Percentiles rank a stretch among this genome's conserved stretches.
phyloP scores from a whole-genome alignment of 2,797 vertebrate genomes.

The Xiphorhynchus erythropygius region DNA sequence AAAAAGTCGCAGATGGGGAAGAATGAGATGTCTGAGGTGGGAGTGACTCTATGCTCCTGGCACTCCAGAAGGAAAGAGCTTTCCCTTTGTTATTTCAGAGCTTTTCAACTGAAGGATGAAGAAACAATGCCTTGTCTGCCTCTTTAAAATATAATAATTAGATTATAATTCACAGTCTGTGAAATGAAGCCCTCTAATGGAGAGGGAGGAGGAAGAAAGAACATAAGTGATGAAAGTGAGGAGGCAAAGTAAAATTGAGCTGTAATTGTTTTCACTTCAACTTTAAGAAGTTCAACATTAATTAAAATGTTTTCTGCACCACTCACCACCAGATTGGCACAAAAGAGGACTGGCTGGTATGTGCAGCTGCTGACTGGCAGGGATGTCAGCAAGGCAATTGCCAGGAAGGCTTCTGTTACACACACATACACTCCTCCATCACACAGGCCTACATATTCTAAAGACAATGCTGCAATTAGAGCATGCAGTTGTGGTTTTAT shows the following conservation, averaged over 20 bases:
- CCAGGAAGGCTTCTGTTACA: neutral
- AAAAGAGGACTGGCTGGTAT: constrained; percentile 22
- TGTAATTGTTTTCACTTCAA: constrained; percentile 81
- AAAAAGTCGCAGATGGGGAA: constrained; percentile 12
- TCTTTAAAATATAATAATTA: constrained; percentile 72
- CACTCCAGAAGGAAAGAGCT: constrained; percentile 5
- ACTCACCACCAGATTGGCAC: constrained; percentile 73
- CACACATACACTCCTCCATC: neutral
- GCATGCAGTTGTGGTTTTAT: neutral
- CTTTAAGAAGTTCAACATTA: constrained; percentile 79
- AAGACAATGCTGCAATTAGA: neutral
- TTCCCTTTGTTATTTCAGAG: constrained; percentile 58
- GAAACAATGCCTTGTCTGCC: constrained; percentile 66
- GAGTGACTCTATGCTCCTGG: constrained; percentile 10
- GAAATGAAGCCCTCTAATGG: constrained; percentile 76
- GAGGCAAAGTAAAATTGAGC: constrained; percentile 76
- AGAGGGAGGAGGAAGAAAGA: constrained; percentile 71
- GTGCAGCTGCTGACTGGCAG: constrained; percentile 50
- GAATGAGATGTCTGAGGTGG: constrained; percentile 38
- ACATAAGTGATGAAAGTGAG: constrained; percentile 70
- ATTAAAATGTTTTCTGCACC: constrained; percentile 80
- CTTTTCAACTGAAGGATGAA: constrained; percentile 63
- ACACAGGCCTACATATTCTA: neutral
- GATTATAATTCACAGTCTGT: constrained; percentile 76
- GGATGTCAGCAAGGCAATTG: constrained; percentile 3